phyloP scores from a whole-genome alignment of 2,797 vertebrate species.

The Lepus oiostolus region DNA sequence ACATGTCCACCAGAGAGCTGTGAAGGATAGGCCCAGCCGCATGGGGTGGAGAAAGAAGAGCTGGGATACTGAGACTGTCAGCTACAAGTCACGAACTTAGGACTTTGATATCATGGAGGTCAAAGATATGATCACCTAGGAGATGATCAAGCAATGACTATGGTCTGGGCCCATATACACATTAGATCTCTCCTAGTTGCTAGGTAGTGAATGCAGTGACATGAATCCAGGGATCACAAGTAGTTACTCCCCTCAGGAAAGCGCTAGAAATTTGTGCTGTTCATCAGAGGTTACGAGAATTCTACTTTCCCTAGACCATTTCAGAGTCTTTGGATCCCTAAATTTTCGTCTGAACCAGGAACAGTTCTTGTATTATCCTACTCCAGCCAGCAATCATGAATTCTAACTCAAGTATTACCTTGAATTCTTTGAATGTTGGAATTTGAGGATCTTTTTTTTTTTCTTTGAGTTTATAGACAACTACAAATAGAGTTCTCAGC shows the following conservation, averaged over 20 bases:
- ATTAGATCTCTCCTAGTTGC: background rate
- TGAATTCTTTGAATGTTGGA: background rate
- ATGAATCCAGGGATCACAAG: too few relatives aligned
- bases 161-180: background rate
- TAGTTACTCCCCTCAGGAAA: background rate
- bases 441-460: background rate
- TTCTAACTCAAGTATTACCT: background rate
- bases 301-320: background rate
- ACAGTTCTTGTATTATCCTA: background rate
- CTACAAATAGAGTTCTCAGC: too few relatives aligned
- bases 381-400: background rate
- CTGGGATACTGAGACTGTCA: background rate
- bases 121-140: background rate
- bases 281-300: background rate
- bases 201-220: background rate
- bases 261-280: too few relatives aligned
- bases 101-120: background rate
- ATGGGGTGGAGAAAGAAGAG: background rate
- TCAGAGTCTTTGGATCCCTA: background rate
- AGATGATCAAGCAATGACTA: background rate
- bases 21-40: background rate
- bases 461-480: too few relatives aligned
- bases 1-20: background rate
- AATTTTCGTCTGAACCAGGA: background rate
- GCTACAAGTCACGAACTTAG: background rate